Base-by-base conservation (phyloP, 2,113 vertebrate species). In the Pachypanchax playfairii region DNA sequence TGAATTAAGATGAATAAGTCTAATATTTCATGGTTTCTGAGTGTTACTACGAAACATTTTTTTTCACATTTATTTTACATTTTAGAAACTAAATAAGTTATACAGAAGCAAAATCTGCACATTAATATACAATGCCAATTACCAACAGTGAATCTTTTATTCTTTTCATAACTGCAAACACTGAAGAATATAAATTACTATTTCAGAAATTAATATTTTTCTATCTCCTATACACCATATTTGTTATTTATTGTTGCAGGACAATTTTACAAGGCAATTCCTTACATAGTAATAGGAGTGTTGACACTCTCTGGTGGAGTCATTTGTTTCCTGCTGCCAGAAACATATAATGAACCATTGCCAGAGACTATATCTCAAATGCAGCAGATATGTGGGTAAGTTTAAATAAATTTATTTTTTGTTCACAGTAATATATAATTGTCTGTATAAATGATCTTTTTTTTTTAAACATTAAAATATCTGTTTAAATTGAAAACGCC, bases 271-370 rank as follows among this genome's bases (percentile, higher is more conserved):
- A 91, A 70, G 57, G 65, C 80, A 39, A 90, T 97, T 0, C 95
- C 96, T 0, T 96, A 95, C 6, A 90, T 95, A 35, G 4, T 96
- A 51, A 96, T 96, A 92, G 95, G 95, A 9, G 87, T 88, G 65
- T 75, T 95, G 20, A 93, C 93, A 0, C 60, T 96, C 66, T 69
- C 88, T 50, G 93, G 94, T 0, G 92, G 92, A 12, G 49, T 93
- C 28, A 39, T 94, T 0, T 91, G 91, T 33, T 90, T 95, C 8
- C 80, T 95, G 43, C 89, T 96, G 17, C 94, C 95, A 0, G 95
- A 96, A 80, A 94, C 89, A 14, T 91, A 75, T 0, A 80, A 89
- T 17, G 89, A 65, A 18, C 18, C 88, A 38, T 87, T 97, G 2
- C 95, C 95, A 0, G 95, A 97, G 83, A 93, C 86, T 39, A 85